Base-by-base conservation (phyloP, 2,888 invertebrate species). In the Drosophila niveifrons region DNA sequence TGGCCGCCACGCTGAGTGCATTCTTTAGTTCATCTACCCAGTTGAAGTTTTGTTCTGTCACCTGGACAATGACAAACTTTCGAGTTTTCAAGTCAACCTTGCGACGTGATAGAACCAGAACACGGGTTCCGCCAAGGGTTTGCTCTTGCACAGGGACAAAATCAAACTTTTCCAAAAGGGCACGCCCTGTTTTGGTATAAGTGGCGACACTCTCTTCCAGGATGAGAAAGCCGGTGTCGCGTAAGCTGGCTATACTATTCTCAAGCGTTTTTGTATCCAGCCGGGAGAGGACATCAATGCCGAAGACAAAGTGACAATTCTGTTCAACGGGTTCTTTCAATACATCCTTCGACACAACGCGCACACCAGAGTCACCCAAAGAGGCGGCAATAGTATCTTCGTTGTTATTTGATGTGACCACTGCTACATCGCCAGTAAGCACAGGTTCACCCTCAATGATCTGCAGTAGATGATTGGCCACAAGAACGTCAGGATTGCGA, bases 1-100 rank as follows among this genome's bases (percentile, higher is more conserved):
- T 94, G 53, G 95, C 93, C 66, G 94, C 94, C 2, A 71, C 73
- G 71, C 94, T 94, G 91, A 99, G 90, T 0, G 96, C 95, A 1
- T 93, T 94, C 91, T 98, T 98, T 39, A 98, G 93, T 9, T 93
- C 93, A 51, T 97, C 96, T 51, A 98, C 95, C 98, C 98, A 98
- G 1, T 91, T 91, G 92, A 95, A 97, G 88, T 94, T 93, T 66
- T 94, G 94, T 88, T 96, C 96, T 0, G 95, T 94, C 23, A 96
- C 93, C 72, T 95, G 93, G 2, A 97, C 92, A 0, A 96, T 93
- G 0, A 88, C 83, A 85, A 94, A 95, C 11, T 85, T 89, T 11
- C 92, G 87, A 1, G 78, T 58, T 15, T 76, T 75, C 2, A 92
- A 8, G 34, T 91, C 81, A 2, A 88, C 43, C 0, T 72, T 36